Evolutionary conservation across 2,797 vertebrate genomes (phyloP).

Genomic region (Brachymystax lenok): DNA sequence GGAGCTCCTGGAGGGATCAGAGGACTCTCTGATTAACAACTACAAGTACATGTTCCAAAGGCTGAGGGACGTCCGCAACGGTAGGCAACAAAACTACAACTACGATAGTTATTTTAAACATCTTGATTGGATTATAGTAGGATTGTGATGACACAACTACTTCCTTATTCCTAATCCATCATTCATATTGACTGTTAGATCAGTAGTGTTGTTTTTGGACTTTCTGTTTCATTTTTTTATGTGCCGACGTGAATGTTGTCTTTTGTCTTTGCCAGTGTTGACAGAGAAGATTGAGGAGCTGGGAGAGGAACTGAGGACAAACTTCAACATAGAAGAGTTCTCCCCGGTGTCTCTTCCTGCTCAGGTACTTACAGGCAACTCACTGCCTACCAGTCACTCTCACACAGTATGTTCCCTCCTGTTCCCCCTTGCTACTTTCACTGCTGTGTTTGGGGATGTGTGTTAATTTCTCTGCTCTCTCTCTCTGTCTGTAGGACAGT

Average conservation of each 20-base stretch:
- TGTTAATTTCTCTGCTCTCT: conserved; percentile 66
- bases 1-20: conserved; percentile 64
- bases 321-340: conserved; percentile 87
- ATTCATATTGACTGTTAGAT: no score
- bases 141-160: no score
- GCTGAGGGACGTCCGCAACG: conserved; percentile 82
- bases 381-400: not conserved
- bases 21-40: conserved; percentile 68
- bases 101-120: no score
- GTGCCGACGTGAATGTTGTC: not conserved
- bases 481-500: not conserved
- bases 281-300: conserved; percentile 86
- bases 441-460: conserved; percentile 75
- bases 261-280: conserved; percentile 70
- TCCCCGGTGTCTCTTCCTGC: conserved; percentile 76
- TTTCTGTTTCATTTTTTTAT: no score
- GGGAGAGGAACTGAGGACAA: conserved; percentile 76
- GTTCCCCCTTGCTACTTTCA: conserved; percentile 2
- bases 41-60: conserved; percentile 96
- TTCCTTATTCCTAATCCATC: no score
- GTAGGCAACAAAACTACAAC: conserved; percentile 52
- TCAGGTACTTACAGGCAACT: conserved; percentile 74
- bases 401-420: not conserved
- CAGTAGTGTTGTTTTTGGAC: no score
- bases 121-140: no score